A percentile compares a stretch with the other conserved stretches of the same genome.
These are phyloP conservation scores for Tetranychus truncatus DNA, from an alignment of 2,888 invertebrate species.

Conservation along the genomic window DNA sequence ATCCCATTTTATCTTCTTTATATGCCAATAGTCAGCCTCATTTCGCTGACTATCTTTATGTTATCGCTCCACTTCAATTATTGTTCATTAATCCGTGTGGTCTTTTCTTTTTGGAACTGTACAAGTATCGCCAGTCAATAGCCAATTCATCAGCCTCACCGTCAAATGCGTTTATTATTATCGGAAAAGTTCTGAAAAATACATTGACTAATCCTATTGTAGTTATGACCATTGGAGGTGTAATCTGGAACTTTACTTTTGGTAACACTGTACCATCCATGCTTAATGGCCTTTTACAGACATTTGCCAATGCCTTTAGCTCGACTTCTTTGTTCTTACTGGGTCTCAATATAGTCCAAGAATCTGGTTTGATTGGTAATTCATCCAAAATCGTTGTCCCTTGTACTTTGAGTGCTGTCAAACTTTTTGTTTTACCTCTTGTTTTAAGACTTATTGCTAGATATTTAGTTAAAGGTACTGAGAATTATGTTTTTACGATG, in stretches of 20 bases:
- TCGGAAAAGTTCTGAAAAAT: constrained; percentile 37
- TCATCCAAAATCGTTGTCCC: constrained; percentile 61
- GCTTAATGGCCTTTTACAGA: constrained; percentile 21
- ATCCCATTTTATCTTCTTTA: constrained; percentile 68
- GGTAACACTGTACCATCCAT: constrained; percentile 22
- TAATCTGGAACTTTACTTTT: constrained; percentile 41
- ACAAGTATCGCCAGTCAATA: constrained; percentile 36
- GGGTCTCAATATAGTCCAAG: constrained; percentile 79
- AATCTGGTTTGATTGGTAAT: constrained; percentile 56
- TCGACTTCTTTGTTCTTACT: constrained; percentile 74
- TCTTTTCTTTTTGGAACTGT: constrained; percentile 69
- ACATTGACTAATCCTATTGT: constrained; percentile 71
- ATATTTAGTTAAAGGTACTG: constrained; percentile 42
- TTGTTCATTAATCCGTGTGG: constrained; percentile 79
- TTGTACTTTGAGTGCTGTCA: constrained; percentile 66
- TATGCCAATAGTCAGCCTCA: constrained; percentile 70
- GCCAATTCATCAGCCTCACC: background rate
- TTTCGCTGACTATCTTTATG: constrained; percentile 69
- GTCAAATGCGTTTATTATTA: background rate
- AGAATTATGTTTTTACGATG: constrained; percentile 55
- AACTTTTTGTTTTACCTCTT: constrained; percentile 63
- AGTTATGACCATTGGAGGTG: constrained; percentile 77
- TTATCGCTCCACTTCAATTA: constrained; percentile 82
- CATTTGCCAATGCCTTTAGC: constrained; percentile 49
- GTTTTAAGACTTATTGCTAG: constrained; percentile 68